Evolutionary conservation across 1,140 invertebrate species (phyloP).

Genomic region (Spodoptera frugiperda): DNA sequence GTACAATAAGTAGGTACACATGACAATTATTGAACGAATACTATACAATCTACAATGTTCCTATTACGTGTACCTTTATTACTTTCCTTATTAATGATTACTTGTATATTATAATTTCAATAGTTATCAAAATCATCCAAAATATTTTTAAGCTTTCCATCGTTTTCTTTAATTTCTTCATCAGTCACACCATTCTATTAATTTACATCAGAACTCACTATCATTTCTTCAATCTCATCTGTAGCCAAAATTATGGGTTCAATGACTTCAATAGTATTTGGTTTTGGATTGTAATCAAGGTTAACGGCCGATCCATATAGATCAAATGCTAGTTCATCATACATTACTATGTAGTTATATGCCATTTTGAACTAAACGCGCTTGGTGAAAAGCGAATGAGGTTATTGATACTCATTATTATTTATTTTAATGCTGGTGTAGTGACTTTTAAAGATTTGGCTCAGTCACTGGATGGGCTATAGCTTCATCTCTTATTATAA

Average conservation of each 20-base stretch:
- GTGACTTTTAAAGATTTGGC: no score
- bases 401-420: neutral
- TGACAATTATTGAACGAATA: no score
- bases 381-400: neutral
- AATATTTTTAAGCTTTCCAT: no score
- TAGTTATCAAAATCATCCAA: no score
- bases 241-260: conserved; percentile 12
- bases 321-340: neutral
- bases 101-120: no score
- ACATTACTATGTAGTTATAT: neutral
- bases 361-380: neutral
- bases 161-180: no score
- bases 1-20: no score
- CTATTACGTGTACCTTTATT: no score
- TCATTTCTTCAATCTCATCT: neutral
- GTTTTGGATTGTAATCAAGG: conserved; percentile 9
- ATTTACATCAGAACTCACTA: neutral
- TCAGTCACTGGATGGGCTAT: no score
- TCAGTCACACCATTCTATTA: neutral
- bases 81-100: no score
- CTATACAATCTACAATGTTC: no score
- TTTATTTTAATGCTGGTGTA: neutral
- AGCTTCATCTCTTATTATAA: no score
- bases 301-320: neutral
- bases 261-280: conserved; percentile 6